Evolutionary conservation across 2,888 invertebrate species (phyloP).

Genomic region (Limnephilus lunatus): DNA sequence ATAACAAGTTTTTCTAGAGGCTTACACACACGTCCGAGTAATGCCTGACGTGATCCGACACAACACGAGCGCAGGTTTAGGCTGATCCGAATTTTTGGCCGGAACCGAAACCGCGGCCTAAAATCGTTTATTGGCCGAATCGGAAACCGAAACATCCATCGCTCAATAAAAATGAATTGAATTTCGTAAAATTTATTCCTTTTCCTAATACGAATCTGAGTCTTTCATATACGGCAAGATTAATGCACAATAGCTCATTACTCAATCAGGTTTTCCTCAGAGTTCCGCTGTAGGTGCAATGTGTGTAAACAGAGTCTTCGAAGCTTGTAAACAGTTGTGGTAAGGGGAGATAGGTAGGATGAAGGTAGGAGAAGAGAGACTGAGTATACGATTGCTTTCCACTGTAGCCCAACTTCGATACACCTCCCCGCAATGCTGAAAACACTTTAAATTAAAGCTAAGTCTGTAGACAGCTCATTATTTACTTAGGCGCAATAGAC

Average conservation of each 20-base stretch:
- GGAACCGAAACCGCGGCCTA: no score
- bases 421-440: slow-evolving; percentile 5
- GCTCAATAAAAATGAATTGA: no score
- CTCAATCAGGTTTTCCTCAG: neutral
- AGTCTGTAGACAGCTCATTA: neutral
- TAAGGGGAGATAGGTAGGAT: neutral
- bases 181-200: no score
- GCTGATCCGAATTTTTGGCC: no score
- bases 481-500: neutral
- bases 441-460: slow-evolving; percentile 44
- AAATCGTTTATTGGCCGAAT: no score
- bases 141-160: no score
- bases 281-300: neutral
- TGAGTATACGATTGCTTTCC: slow-evolving; percentile 29
- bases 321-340: neutral
- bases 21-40: no score
- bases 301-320: neutral
- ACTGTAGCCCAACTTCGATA: slow-evolving; percentile 33
- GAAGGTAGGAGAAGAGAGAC: neutral
- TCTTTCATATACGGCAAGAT: neutral
- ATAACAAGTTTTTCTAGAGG: no score
- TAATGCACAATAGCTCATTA: neutral
- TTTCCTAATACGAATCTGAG: no score
- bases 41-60: no score
- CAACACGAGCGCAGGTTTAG: no score